Evolutionary conservation across 2,797 vertebrate species (phyloP), one percentile per base, ranked within the genome.

Genomic region (Cebuella pygmaea): DNA sequence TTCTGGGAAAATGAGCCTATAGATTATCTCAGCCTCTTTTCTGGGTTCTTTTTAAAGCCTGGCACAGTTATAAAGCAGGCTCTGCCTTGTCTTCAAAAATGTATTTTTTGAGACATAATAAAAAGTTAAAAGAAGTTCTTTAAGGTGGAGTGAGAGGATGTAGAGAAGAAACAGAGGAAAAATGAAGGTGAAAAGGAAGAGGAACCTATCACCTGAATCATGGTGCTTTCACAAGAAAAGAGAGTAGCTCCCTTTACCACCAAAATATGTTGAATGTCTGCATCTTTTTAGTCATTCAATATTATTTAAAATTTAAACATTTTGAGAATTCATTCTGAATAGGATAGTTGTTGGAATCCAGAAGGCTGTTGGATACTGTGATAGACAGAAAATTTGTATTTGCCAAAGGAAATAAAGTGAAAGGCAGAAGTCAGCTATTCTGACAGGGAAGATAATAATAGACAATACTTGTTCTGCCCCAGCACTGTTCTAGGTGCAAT

Each of bases 161-260:
- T 36, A 5, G 50, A 74, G 5, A 61, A 91, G 27, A 36, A 52
- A 81, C 9, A 41, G 41, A 44, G 52, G 27, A 46, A 20, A 27
- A 81, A 17, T 33, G 3, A 64, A 30, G 1, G 2, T 46, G 3
- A 3, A 30, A 30, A 5, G 0, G 0, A 26, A 19, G 22, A 81
- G 41, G 1, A 48, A 20, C 70, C 6, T 4, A 46, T 80, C 13
- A 26, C 1, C 27, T 19, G 44, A 52, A 4, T n/a, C 10, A n/a
- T 52, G 46, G 57, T 61, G 17, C 55, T 83, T 83, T 74, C n/a
- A 41, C 50, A 41, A 67, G 33, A 80, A 48, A 84, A 57, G 1
- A 64, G 15, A 78, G 2, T 81, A 33, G 1, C 39, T 90, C 61
- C 30, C 20, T 20, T 90, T n/a, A 84, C 9, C 72, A 30, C 8